These are phyloP conservation scores for Eublepharis macularius DNA, from an alignment of 2,113 vertebrate species.

Conservation along the genomic window DNA sequence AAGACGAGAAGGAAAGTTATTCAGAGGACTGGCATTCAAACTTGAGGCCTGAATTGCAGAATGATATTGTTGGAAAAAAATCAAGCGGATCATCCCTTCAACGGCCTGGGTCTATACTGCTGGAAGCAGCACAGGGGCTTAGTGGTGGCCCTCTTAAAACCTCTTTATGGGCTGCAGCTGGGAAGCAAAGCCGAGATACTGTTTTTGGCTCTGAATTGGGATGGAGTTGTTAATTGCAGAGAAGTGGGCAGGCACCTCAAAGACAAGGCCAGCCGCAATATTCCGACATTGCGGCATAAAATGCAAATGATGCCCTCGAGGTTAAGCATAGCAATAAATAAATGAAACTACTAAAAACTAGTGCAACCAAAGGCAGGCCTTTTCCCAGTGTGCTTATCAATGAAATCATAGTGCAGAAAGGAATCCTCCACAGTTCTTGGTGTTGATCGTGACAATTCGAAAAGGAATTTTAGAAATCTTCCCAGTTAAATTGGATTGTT, in stretches of 20 bases:
- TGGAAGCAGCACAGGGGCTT: background rate
- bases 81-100: background rate
- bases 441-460: background rate
- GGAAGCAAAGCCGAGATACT: background rate
- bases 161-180: background rate
- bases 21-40: background rate
- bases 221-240: background rate
- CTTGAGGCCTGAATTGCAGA: background rate
- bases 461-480: background rate
- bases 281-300: background rate
- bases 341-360: too few relatives aligned
- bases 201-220: background rate
- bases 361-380: too few relatives aligned
- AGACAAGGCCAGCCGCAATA: background rate
- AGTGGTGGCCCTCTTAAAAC: background rate
- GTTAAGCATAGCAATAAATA: background rate
- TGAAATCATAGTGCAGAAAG: too few relatives aligned
- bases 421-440: too few relatives aligned
- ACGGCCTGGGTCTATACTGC: background rate
- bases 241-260: background rate
- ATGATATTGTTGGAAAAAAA: background rate
- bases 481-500: background rate
- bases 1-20: accelerated
- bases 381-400: too few relatives aligned
- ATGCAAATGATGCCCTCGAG: background rate